Evolutionary conservation across 2,113 vertebrate genomes (phyloP), one percentile per base, ranked within the genome.

Genomic region (Bubalus kerabau): DNA sequence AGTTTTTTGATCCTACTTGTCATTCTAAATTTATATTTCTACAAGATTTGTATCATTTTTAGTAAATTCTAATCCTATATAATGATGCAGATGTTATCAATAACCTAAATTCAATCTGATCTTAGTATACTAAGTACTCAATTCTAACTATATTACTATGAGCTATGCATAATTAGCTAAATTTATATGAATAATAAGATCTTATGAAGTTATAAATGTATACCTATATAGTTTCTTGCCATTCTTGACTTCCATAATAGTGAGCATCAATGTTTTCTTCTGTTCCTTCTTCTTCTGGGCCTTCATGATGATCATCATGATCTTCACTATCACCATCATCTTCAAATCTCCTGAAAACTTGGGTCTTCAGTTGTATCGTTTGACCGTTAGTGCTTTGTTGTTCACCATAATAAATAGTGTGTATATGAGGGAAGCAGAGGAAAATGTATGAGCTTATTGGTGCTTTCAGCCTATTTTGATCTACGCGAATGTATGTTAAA

Each of bases 381-480:
- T 98, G 98, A 87, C 76, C 98, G 89, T 74, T 87, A 1, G 62
- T 90, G 52, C 95, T 92, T 23, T 98, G 99, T 96, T 99, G 99
- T 98, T 99, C 99, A 62, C 99, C 99, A 9, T 99, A 99, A 92
- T 99, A 99, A 95, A 99, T 99, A 90, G 95, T 99, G 40, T 98
- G 98, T 92, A 99, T 98, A 26, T 98, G 98, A 80, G 99, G 99
- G 92, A 99, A 99, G 96, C 99, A 99, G 76, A 98, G 98, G 95
- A 99, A 99, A 46, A 98, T 98, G 0, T 99, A 99, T 50, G 97
- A 97, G 97, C 98, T 99, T 94, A 99, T 96, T 13, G 99, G 99
- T 62, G 91, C 94, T 5, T 96, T 99, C 43, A 99, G 98, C 98
- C 98, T 99, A 95, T 99, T 99, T 98, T 99, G 98, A 92, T 99